Conservation (phyloP, 2,113 vertebrate genomes). For the Calonectris borealis region DNA sequence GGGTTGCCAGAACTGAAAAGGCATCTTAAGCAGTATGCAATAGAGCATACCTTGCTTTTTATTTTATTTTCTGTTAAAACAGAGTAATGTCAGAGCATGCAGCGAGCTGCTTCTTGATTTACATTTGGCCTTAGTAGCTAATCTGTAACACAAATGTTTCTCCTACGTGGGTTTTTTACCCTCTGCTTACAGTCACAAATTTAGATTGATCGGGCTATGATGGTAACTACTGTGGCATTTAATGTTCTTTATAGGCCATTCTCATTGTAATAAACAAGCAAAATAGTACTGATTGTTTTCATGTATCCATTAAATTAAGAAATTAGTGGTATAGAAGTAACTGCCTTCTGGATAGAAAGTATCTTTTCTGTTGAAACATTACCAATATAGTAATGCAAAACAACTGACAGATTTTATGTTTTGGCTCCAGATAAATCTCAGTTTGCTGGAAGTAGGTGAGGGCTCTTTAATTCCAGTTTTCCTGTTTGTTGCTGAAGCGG, state of each 20-base stretch:
- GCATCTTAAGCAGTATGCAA: background rate
- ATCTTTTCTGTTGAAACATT: background rate
- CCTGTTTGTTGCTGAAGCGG: slow-evolving; percentile 34
- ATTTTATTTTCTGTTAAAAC: background rate
- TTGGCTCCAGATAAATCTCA: background rate
- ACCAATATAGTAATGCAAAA: background rate
- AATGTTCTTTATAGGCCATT: background rate
- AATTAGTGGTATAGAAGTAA: background rate
- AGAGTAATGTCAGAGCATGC: background rate
- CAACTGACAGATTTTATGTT: background rate
- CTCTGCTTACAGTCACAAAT: background rate
- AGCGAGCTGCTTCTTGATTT: background rate
- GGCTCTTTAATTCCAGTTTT: slow-evolving; percentile 39
- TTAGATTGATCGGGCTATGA: background rate
- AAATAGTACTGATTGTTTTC: background rate
- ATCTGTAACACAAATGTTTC: background rate
- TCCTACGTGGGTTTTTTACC: background rate
- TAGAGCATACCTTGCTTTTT: background rate
- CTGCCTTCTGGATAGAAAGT: background rate
- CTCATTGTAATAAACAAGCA: background rate
- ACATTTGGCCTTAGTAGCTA: background rate
- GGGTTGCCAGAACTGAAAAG: background rate
- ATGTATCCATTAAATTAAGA: background rate
- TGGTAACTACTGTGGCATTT: background rate
- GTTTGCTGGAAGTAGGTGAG: slow-evolving; percentile 1